These are phyloP conservation scores for Carcina quercana DNA, from an alignment of 2,888 invertebrate genomes.

Conservation along the genomic window DNA sequence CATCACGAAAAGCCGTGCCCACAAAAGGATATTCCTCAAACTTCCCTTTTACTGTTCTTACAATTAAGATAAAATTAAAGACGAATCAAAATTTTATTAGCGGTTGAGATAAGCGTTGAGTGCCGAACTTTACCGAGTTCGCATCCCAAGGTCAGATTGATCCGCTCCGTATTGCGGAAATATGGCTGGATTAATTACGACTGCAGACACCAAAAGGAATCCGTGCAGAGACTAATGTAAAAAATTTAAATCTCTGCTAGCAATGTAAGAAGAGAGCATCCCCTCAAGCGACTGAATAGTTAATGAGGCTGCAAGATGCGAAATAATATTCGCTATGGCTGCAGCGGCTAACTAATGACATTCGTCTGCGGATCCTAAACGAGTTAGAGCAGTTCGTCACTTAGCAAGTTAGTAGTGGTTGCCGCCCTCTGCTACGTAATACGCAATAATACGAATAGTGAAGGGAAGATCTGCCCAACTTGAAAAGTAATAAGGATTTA, in stretches of 20 bases:
- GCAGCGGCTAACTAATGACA: slow-evolving; percentile 61
- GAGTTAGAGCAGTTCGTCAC: slow-evolving; percentile 47
- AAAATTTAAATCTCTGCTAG: too few relatives aligned
- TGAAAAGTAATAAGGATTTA: neutral
- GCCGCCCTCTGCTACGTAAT: slow-evolving; percentile 9
- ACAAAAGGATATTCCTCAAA: slow-evolving; percentile 50
- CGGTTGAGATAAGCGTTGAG: slow-evolving; percentile 65
- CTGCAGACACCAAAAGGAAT: too few relatives aligned
- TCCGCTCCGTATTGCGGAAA: slow-evolving; percentile 27
- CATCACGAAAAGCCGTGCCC: too few relatives aligned
- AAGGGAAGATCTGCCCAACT: slow-evolving; percentile 13
- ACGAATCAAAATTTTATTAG: slow-evolving; percentile 69
- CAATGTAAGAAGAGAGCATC: neutral
- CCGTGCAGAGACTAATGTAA: too few relatives aligned
- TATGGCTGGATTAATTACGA: too few relatives aligned
- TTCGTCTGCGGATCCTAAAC: slow-evolving; percentile 64
- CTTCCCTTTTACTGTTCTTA: slow-evolving; percentile 55
- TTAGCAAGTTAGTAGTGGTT: slow-evolving; percentile 30
- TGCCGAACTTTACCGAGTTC: slow-evolving; percentile 60
- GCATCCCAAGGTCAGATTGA: slow-evolving; percentile 29
- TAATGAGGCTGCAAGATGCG: slow-evolving; percentile 54
- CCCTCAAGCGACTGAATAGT: slow-evolving; percentile 3
- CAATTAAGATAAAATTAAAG: slow-evolving; percentile 68
- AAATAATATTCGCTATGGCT: slow-evolving; percentile 65
- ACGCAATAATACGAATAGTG: neutral